Base-by-base conservation (phyloP, 2,888 invertebrate species). In the Dolichopus griseipennis region DNA sequence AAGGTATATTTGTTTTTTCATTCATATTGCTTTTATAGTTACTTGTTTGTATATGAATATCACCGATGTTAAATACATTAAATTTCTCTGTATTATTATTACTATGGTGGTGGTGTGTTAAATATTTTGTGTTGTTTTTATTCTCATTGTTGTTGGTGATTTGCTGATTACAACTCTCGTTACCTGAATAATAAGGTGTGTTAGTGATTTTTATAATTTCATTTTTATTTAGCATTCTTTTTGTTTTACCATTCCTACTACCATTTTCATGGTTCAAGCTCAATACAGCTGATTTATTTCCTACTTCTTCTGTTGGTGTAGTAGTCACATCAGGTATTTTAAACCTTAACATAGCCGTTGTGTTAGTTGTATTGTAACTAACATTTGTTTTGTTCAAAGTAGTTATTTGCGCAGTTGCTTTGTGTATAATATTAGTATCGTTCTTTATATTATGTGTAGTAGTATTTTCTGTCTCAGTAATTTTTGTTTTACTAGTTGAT, bases 211-310 rank as follows among this genome's bases (percentile, higher is more conserved):
- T 52, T 27, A 4, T 27, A 27, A 27, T 27, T 52, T 52, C 52
- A 52, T 52, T 52, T 52, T 52, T 52, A 27, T 27, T 27, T 27
- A 27, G 2, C 5, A 4, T 27, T 27, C 3, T 27, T 52, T 2
- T 52, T n/a, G n/a, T 52, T 52, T 4, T 52, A 18, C 18, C 52
- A 52, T 52, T 52, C 52, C 52, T 52, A 52, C 52, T 52, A 3
- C 18, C 18, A 18, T 18, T 52, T 6, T 52, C 52, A 27, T 27
- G 27, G 18, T 52, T 52, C 18, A n/a, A 52, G n/a, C n/a, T 18
- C 18, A 52, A 52, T 52, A 52, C 52, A 52, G 52, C 52, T 52
- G 52, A 52, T 52, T 12, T 52, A 52, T 52, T 52, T 52, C 52
- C 52, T 62, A 62, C 62, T 20, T 62, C 22, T 21, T 62, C 22